Percentiles rank a stretch among this genome's conserved stretches.
These are phyloP conservation scores for Cololabis saira DNA, from an alignment of 2,113 vertebrate genomes.

Conservation along the genomic window DNA sequence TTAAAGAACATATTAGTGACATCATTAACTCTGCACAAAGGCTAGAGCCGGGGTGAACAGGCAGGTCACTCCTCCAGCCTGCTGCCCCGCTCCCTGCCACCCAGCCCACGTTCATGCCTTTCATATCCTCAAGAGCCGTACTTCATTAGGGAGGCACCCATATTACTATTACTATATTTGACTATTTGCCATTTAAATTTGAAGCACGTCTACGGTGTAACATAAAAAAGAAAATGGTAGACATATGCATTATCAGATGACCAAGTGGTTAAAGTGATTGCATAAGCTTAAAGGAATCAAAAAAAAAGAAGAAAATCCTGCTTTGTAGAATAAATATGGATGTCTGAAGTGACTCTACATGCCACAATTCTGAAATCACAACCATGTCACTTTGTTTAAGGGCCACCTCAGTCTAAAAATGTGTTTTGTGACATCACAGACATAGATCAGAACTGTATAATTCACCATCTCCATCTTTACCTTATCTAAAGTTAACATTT, in stretches of 20 bases:
- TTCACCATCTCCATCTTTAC: too few species aligned
- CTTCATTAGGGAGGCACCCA: slow-evolving; percentile 68
- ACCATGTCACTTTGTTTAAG: too few species aligned
- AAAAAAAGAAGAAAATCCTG: too few species aligned
- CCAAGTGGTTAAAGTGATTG: neutral
- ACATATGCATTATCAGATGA: neutral
- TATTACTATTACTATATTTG: slow-evolving; percentile 15
- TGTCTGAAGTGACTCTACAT: too few species aligned
- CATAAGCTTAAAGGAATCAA: neutral
- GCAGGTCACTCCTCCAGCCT: slow-evolving; percentile 79
- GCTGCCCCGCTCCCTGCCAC: slow-evolving; percentile 61
- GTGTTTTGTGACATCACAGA: too few species aligned
- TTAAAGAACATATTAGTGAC: slow-evolving; percentile 84
- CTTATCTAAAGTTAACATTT: too few species aligned
- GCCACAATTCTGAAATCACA: too few species aligned
- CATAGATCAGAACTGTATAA: too few species aligned
- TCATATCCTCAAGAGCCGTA: slow-evolving; percentile 47
- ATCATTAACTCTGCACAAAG: slow-evolving; percentile 85
- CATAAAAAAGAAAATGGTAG: neutral
- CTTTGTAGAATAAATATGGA: too few species aligned
- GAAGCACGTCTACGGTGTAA: slow-evolving; percentile 25
- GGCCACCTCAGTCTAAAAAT: too few species aligned
- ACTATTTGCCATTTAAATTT: slow-evolving; percentile 27
- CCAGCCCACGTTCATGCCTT: slow-evolving; percentile 46
- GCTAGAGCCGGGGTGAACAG: slow-evolving; percentile 76